Conservation (phyloP, 2,888 invertebrate species). For the Ferdinandea cuprea region DNA sequence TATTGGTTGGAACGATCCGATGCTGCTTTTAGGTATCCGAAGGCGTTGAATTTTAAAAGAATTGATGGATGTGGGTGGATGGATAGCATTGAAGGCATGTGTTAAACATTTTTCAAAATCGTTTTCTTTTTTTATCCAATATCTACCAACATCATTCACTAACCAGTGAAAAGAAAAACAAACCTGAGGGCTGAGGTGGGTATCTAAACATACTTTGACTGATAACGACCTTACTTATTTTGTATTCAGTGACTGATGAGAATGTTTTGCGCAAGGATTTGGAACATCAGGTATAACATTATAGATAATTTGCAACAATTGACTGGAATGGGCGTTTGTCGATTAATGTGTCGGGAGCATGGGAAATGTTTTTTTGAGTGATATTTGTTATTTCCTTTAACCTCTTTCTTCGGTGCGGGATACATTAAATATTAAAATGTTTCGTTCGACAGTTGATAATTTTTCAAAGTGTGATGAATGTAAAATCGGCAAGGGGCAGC, state of each 20-base stretch:
- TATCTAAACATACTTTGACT: background rate
- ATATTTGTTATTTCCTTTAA: no score
- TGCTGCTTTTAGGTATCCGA: background rate
- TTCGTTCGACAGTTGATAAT: no score
- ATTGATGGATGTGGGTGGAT: constrained; percentile 39
- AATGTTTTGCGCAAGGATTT: background rate
- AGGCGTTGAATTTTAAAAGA: constrained; percentile 21
- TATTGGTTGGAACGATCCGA: background rate
- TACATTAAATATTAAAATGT: no score
- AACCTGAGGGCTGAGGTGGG: background rate
- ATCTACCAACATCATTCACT: background rate
- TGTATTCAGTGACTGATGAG: background rate
- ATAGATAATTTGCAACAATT: no score
- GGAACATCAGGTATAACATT: background rate
- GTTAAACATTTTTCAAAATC: constrained; percentile 19
- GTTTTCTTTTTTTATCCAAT: background rate
- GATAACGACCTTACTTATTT: background rate
- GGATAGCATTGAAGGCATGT: constrained; percentile 39
- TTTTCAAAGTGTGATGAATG: no score
- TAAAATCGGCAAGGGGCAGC: no score
- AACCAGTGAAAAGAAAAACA: background rate
- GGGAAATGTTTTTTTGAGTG: no score
- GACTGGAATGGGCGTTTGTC: no score
- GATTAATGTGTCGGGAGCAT: no score
- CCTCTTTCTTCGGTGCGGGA: no score